Evolutionary conservation across 1,140 invertebrate genomes (phyloP), one percentile per base, ranked within the genome.

Genomic region (Ladona fulva): DNA sequence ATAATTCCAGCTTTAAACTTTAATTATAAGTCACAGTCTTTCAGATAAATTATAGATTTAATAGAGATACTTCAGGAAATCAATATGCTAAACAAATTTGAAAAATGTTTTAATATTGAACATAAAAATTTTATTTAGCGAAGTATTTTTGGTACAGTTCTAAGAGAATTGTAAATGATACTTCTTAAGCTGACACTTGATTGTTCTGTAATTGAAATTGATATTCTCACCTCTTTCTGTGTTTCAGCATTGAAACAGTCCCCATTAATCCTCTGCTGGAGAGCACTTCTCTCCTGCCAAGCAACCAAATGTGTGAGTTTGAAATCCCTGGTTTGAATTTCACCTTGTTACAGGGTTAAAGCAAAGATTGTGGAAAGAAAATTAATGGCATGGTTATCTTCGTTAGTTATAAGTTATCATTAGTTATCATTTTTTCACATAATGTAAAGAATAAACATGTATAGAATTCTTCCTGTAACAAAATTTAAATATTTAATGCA

Each of bases 271-370:
- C 52, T 66, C 52, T 66, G 52, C 52, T 66, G 52, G 52, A 66
- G 52, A 66, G 52, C 52, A 66, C 52, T 66, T 22, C 52, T 66
- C 52, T 66, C 52, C 52, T 66, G 52, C 12, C 52, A 66, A 66
- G 52, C 52, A 22, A 66, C 52, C 52, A 66, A 66, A 66, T 66
- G 52, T 22, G 52, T 66, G 52, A 66, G 52, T 66, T 66, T 66
- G 52, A 66, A 52, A 16, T 12, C 52, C 52, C 52, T 66, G 52
- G 52, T 66, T 66, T 66, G 3, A 16, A 66, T 22, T 66, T 66
- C 14, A 19, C 16, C 1, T 6, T 66, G 52, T 66, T 3, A 3
- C 52, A 66, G 52, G 52, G 52, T 66, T 66, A 66, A 66, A 66
- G 5, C 14, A 5, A 66, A 66, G n/a, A 19, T 66, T 66, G 3